Percentiles rank a stretch among this genome's conserved stretches.
These are phyloP conservation scores for Tapirus terrestris DNA, from an alignment of 2,113 vertebrate genomes.

Conservation along the genomic window DNA sequence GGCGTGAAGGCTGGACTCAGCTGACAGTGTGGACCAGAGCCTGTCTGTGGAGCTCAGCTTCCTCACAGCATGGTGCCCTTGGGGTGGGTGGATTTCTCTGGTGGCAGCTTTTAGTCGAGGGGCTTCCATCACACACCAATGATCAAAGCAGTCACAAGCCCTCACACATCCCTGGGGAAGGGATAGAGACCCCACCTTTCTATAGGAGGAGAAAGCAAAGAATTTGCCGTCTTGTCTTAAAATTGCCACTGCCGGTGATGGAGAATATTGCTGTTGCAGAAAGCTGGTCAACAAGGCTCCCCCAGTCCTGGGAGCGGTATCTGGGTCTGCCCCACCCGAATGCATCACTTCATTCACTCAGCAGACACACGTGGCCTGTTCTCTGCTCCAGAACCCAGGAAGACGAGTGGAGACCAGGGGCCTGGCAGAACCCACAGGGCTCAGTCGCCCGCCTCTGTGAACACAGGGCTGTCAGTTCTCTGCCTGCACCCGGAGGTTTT, in stretches of 20 bases:
- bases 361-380: neutral
- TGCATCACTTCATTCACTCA: neutral
- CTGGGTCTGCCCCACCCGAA: neutral
- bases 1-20: neutral
- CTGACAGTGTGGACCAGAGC: neutral
- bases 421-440: neutral
- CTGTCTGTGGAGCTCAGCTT: neutral
- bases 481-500: fast-evolving
- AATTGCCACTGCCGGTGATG: fast-evolving
- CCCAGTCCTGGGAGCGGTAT: neutral
- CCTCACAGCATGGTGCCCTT: neutral
- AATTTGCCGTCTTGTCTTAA: neutral
- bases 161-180: too few relatives aligned
- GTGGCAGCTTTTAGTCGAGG: neutral
- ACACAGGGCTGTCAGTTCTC: neutral
- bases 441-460: neutral
- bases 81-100: fast-evolving
- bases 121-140: neutral
- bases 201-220: neutral
- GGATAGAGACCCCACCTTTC: too few relatives aligned
- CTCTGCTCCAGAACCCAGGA: neutral
- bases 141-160: neutral
- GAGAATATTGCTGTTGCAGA: neutral
- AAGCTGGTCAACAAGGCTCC: neutral
- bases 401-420: neutral